These are phyloP conservation scores for Portevinia maculata DNA, from an alignment of 2,888 invertebrate species.

Conservation along the genomic window DNA sequence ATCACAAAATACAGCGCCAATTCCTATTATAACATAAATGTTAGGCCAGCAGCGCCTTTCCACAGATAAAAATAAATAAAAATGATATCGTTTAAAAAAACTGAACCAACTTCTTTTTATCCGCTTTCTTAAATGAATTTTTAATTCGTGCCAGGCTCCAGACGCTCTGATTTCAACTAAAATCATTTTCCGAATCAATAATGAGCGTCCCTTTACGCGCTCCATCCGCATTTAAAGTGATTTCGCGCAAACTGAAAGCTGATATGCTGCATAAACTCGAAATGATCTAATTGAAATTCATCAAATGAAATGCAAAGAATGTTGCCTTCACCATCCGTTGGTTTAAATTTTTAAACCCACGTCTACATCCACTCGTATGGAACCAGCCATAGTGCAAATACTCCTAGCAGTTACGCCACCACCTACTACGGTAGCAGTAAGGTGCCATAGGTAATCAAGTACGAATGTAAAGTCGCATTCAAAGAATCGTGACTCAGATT, in stretches of 20 bases:
- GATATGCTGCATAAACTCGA: background rate
- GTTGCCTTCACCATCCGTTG: constrained; percentile 3
- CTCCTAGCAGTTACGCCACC: background rate
- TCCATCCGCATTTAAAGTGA: background rate
- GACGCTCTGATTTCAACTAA: background rate
- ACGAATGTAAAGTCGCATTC: constrained; percentile 58
- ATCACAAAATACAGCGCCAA: too few species aligned
- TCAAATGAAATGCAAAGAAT: constrained; percentile 28
- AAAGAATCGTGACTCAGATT: constrained; percentile 52
- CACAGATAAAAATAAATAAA: too few species aligned
- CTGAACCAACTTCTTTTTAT: background rate
- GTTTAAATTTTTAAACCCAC: constrained; percentile 18
- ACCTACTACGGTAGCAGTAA: constrained; percentile 18
- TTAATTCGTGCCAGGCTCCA: background rate
- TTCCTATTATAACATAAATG: too few species aligned
- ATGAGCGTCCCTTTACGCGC: background rate
- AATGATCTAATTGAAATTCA: constrained; percentile 45
- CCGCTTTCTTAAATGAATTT: background rate
- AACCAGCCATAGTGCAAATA: constrained; percentile 6
- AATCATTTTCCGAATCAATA: constrained; percentile 2
- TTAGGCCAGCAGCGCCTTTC: too few species aligned
- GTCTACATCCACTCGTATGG: constrained; percentile 17
- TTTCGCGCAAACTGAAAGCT: background rate
- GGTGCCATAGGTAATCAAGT: constrained; percentile 47
- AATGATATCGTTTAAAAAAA: too few species aligned